Evolutionary conservation across 92 coral and sea anemone species (phyloP), one percentile per base, ranked within the genome.

Genomic region (Phymanthus crucifer): DNA sequence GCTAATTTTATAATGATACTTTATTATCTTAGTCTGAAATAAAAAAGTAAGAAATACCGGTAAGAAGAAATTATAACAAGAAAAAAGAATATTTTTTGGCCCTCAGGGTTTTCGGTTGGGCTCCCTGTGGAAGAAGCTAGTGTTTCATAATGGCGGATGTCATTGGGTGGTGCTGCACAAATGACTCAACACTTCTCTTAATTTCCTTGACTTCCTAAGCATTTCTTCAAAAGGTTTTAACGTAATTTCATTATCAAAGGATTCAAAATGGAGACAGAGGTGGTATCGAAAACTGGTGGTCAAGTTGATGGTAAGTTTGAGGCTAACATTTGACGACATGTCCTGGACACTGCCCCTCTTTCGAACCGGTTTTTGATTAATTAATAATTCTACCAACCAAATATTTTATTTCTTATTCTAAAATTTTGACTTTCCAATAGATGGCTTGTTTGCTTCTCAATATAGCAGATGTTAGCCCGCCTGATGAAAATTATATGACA

Each of bases 211-310:
- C 11, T 67, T 37, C 18, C 31, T 18, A 31, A 33, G 45, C 52
- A 36, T 66, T 76, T 61, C 46, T 33, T 32, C 64, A 23, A 26
- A 40, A 23, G 14, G 7, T 57, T 66, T 54, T 31, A 32, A 45
- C 46, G 21, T 32, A 46, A 78, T 78, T 47, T 32, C 36, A 70
- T 23, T 12, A 31, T 45, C 57, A 34, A 23, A 64, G 12, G 66
- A 46, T 56, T 50, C 38, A 72, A 56, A 37, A 92, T 92, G 97
- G 89, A 88, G 73, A 79, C 71, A 19, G 85, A 84, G 78, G 90
- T 83, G n/a, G 83, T 87, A 69, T 74, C 66, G 58, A 92, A 87
- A 75, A 92, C 97, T 2, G 97, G 97, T 31, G 97, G 97, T 29
- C 97, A 92, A 84, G 86, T 90, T 21, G 97, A 92, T 64, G 94